These are phyloP conservation scores for Rhynchotus rufescens DNA, from an alignment of 2,797 vertebrate species.

Conservation along the genomic window DNA sequence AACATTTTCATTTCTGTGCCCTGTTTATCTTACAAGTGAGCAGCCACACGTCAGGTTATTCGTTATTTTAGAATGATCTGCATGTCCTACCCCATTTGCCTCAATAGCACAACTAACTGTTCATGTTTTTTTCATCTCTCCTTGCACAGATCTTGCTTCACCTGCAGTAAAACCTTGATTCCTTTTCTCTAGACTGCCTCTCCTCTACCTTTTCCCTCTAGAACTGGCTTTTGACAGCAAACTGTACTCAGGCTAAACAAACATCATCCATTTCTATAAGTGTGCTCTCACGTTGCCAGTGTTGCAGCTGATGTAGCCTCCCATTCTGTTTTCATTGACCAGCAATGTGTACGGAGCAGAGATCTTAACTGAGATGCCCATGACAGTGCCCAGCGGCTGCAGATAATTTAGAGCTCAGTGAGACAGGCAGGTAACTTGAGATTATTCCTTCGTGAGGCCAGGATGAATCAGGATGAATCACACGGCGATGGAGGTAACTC, in stretches of 20 bases:
- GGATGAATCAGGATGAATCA: slow-evolving; percentile 57
- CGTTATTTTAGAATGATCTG: not conserved
- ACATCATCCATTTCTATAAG: not conserved
- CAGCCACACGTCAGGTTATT: not conserved
- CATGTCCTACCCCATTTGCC: not conserved
- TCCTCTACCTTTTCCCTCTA: not conserved
- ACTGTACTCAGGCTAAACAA: not conserved
- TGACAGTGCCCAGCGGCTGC: not conserved
- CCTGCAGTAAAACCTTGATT: not conserved
- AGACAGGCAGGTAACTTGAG: not conserved
- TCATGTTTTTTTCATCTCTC: not conserved
- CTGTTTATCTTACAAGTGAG: not conserved
- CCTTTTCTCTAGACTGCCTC: not conserved
- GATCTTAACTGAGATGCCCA: not conserved
- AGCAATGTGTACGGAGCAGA: not conserved
- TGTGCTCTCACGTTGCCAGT: not conserved
- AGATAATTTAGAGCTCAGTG: not conserved
- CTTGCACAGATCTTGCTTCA: not conserved
- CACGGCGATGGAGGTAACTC: slow-evolving; percentile 31
- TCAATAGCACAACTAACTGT: not conserved
- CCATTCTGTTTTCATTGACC: not conserved
- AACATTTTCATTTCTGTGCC: not conserved
- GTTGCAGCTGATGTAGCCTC: not conserved
- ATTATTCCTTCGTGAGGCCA: slow-evolving; percentile 12
- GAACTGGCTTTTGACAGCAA: not conserved